Evolutionary conservation across 2,113 vertebrate genomes (phyloP).

Genomic region (Gopherus evgoodei): DNA sequence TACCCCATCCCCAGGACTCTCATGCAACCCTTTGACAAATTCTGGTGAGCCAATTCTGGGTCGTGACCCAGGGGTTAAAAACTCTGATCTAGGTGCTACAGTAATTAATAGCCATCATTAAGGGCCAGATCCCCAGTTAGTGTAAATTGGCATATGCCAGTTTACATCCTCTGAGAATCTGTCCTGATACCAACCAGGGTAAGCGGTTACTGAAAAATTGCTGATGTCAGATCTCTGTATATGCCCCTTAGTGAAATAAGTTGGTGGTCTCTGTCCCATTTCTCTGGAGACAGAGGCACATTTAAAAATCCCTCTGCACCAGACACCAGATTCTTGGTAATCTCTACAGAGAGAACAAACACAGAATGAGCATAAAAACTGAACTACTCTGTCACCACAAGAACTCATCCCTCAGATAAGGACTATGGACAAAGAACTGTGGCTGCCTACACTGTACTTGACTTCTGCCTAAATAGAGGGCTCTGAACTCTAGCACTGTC

Average conservation of each 20-base stretch:
- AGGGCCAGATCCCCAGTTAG: slow-evolving; percentile 58
- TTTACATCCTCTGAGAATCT: slow-evolving; percentile 17
- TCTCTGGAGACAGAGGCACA: slow-evolving; percentile 22
- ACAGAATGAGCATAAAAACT: not conserved
- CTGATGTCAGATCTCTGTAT: slow-evolving; percentile 47
- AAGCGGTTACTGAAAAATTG: slow-evolving; percentile 52
- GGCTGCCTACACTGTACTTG: not conserved
- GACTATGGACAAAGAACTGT: not conserved
- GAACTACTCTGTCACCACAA: not conserved
- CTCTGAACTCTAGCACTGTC: not conserved
- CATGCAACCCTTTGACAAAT: not conserved
- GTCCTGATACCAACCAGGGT: slow-evolving; percentile 53
- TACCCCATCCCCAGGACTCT: not conserved
- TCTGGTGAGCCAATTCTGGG: not conserved
- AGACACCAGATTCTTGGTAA: not conserved
- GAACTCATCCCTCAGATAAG: not conserved
- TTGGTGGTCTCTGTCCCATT: not conserved
- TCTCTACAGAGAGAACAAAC: not conserved
- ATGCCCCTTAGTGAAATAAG: slow-evolving; percentile 37
- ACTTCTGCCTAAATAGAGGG: not conserved
- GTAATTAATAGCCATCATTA: slow-evolving; percentile 34
- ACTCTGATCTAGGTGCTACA: fast-evolving
- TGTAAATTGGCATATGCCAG: slow-evolving; percentile 59
- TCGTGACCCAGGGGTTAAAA: not conserved
- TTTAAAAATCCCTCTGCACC: slow-evolving; percentile 13